phyloP scores from a whole-genome alignment of 2,797 vertebrate genomes.

The Varecia variegata region DNA sequence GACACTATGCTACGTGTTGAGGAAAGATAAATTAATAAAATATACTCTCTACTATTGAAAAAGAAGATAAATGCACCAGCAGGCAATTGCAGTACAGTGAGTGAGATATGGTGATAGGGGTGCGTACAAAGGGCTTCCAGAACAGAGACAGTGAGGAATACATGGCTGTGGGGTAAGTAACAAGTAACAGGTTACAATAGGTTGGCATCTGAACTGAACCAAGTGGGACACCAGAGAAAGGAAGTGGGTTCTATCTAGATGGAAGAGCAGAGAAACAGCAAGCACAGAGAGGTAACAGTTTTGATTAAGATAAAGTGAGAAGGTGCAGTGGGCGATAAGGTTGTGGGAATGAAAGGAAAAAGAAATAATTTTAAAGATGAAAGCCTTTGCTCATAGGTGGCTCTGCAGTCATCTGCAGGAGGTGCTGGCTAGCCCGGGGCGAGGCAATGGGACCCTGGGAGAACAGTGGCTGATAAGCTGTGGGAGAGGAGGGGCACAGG shows the following conservation, averaged over 20 bases:
- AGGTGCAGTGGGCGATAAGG: background rate
- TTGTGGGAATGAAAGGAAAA: background rate
- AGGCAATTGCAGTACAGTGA: background rate
- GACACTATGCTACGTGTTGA: background rate
- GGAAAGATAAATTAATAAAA: slow-evolving; percentile 46
- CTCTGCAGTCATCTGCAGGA: background rate
- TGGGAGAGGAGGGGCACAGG: background rate
- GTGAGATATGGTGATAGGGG: background rate
- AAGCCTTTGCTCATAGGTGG: background rate
- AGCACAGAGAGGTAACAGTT: background rate
- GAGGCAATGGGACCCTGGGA: background rate
- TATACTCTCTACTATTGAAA: background rate
- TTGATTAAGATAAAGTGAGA: background rate
- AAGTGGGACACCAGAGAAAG: background rate
- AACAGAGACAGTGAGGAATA: background rate
- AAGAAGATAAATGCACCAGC: slow-evolving; percentile 26
- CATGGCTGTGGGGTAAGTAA: background rate
- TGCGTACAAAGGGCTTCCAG: background rate
- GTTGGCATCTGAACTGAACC: background rate
- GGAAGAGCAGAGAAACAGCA: background rate
- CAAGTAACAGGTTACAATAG: background rate
- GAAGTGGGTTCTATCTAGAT: background rate
- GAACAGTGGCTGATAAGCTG: background rate
- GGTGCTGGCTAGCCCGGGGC: background rate
- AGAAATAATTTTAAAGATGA: background rate